Evolutionary conservation across 1,140 invertebrate genomes (phyloP), one percentile per base, ranked within the genome.

Genomic region (Caenorhabditis remanei): DNA sequence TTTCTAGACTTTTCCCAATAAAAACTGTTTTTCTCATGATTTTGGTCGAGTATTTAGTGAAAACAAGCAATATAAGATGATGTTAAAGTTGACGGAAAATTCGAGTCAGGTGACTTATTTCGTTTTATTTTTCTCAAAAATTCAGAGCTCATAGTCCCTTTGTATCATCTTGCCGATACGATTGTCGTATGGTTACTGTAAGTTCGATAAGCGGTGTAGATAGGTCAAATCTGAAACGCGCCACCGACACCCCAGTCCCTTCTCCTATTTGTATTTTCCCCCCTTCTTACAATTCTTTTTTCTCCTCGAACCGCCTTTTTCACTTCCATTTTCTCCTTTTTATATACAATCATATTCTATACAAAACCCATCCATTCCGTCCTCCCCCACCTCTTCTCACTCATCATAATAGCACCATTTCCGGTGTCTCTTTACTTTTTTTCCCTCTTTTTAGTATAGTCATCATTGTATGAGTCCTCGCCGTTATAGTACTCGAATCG

Each of bases 331-430:
- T 65, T 40, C 4, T 40, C 55, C 11, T 63, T 63, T 24, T 32
- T 8, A 63, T 63, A 58, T 21, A 32, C 21, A 32, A 24, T 63
- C 32, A 11, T 63, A 21, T 63, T 63, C 21, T 63, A 63, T 63
- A 63, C 61, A 63, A 63, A 63, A 63, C 61, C 61, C 16, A 71
- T 71, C 43, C 65, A 43, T 46, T 71, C 24, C 13, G 16, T 53
- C n/a, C n/a, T n/a, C n/a, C 55, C 2, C 32, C 32, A 32, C 32
- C 32, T 58, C 56, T 58, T n/a, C 61, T 63, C 71, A 79, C 46
- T 50, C 71, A 79, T 79, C 71, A 79, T 79, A 48, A 50, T 79
- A 50, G 43, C 43, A 79, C 46, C 71, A 32, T 79, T 79, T 79
- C 71, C 71, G 71, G 71, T 79, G 71, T 79, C n/a, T 71, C 41